phyloP scores from a whole-genome alignment of 1,140 invertebrate genomes.

The Chlorops oryzae region DNA sequence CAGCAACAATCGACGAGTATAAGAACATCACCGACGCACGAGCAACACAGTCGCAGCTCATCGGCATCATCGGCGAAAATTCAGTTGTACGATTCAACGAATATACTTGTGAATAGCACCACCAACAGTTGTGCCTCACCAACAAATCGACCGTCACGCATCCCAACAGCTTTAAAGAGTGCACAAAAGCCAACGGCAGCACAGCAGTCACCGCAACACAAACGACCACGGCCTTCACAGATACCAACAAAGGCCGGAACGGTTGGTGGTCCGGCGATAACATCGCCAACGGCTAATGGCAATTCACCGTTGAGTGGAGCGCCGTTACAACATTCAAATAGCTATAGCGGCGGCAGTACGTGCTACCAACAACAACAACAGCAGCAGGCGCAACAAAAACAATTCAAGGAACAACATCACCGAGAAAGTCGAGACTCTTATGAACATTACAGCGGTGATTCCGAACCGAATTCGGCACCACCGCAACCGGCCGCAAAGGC shows the following conservation, averaged over 20 bases:
- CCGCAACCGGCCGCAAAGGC: conserved; percentile 48
- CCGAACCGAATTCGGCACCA: conserved; percentile 37
- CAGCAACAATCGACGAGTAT: conserved; percentile 17
- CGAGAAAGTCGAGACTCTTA: conserved; percentile 11
- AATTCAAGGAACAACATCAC: neutral
- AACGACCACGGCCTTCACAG: conserved; percentile 39
- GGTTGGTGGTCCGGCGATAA: conserved; percentile 10
- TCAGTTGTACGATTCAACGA: conserved; percentile 35
- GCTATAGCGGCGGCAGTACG: conserved; percentile 34
- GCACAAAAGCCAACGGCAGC: conserved; percentile 28
- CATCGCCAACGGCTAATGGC: conserved; percentile 22
- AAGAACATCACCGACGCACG: too few relatives aligned
- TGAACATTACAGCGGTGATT: too few relatives aligned
- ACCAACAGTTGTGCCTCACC: conserved; percentile 25
- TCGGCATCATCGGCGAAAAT: conserved; percentile 44
- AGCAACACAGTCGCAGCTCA: conserved; percentile 41
- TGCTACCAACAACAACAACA: conserved; percentile 20
- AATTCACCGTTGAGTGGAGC: conserved; percentile 10
- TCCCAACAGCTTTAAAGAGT: conserved; percentile 42
- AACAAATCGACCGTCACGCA: conserved; percentile 41
- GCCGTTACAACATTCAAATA: conserved; percentile 37
- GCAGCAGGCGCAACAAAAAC: neutral
- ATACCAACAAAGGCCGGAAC: conserved; percentile 43
- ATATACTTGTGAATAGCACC: conserved; percentile 3
- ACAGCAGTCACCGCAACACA: conserved; percentile 41